A percentile compares a stretch with the other conserved stretches of the same genome.
phyloP scores from a whole-genome alignment of 2,797 vertebrate genomes.

The Girardinus metallicus region DNA sequence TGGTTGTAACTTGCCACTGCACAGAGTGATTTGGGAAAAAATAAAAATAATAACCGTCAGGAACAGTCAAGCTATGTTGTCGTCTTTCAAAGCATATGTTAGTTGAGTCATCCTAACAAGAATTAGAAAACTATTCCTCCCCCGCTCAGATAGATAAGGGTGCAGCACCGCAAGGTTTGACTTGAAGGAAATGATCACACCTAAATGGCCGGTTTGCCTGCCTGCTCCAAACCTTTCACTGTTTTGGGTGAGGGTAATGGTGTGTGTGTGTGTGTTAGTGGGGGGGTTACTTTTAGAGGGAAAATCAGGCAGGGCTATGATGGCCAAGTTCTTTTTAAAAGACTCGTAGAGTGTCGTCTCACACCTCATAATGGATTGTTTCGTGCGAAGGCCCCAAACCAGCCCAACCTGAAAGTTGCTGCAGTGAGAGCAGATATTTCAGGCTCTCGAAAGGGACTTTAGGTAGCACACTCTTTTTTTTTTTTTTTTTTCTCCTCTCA shows the following conservation, averaged over 20 bases:
- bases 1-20: constrained; percentile 39
- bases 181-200: constrained; percentile 51
- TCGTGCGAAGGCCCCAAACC: constrained; percentile 50
- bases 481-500: constrained; percentile 32
- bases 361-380: constrained; percentile 54
- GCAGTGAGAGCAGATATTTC: constrained; percentile 20
- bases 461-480: constrained; percentile 20
- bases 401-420: constrained; percentile 60
- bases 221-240: constrained; percentile 55
- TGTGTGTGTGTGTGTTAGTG: constrained; percentile 7
- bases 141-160: constrained; percentile 48
- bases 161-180: constrained; percentile 25
- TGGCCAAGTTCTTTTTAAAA: constrained; percentile 1
- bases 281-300: constrained; percentile 33
- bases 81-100: constrained; percentile 21
- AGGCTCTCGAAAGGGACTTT: not conserved
- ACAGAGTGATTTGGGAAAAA: constrained; percentile 1
- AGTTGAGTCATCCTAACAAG: constrained; percentile 61
- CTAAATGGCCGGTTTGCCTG: constrained; percentile 52
- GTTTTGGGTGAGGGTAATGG: constrained; percentile 42
- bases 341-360: constrained; percentile 52
- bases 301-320: constrained; percentile 46
- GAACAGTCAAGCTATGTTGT: constrained; percentile 19
- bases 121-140: constrained; percentile 48
- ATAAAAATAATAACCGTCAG: constrained; percentile 5